Percentiles rank a stretch among this genome's conserved stretches.
Conservation (phyloP, 2,113 vertebrate genomes). For the Fulmarus glacialis region DNA sequence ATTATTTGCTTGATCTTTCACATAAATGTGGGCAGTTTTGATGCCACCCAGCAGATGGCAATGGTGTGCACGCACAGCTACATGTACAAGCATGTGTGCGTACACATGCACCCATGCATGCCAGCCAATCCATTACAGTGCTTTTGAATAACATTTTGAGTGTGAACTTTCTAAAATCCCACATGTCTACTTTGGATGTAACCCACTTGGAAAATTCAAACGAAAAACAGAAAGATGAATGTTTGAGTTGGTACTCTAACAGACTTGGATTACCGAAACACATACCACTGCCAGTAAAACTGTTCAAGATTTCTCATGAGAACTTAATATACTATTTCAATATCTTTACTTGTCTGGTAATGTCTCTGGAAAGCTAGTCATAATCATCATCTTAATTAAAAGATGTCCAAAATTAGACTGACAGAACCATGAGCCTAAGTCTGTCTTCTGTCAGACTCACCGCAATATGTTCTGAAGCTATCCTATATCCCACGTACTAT, state of each 20-base stretch:
- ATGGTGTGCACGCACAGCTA: background rate
- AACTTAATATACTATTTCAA: background rate
- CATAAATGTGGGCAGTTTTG: background rate
- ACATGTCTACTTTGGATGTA: background rate
- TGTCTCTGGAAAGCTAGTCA: constrained; percentile 27
- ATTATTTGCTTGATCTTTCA: background rate
- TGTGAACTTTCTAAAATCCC: background rate
- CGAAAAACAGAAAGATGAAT: background rate
- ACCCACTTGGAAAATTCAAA: constrained; percentile 19
- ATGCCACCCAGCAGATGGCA: background rate
- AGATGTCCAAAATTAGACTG: constrained; percentile 9
- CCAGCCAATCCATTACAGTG: background rate
- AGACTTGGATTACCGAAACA: background rate
- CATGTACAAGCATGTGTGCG: background rate
- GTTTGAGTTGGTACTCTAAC: background rate
- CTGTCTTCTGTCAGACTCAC: background rate
- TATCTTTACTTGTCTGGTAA: background rate
- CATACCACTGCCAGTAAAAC: background rate
- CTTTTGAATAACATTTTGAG: background rate
- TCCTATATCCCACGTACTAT: background rate
- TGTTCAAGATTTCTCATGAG: background rate
- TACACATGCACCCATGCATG: background rate
- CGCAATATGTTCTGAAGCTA: background rate
- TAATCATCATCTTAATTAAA: constrained; percentile 44
- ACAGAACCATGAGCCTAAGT: background rate